Base-by-base conservation (phyloP, 35 echinoderm and acorn worm genomes). In the Heliocidaris tuberculata region DNA sequence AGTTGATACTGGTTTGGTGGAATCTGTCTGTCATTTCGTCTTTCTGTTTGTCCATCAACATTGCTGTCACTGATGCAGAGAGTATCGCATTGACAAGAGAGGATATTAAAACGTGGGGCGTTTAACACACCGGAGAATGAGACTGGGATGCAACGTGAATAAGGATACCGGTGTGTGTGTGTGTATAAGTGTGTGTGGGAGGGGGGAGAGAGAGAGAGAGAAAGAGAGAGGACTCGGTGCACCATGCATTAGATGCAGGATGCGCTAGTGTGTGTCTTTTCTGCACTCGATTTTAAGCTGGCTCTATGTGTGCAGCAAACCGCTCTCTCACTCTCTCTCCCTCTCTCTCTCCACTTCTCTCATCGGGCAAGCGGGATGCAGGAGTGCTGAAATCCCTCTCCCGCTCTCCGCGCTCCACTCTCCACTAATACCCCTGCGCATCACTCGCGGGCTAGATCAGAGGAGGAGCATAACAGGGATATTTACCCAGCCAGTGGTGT, bases 1-100 rank as follows among this genome's bases (percentile, higher is more conserved):
- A 89, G 31, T 32, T 47, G 87, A 89, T 89, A 89, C 31, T 24
- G 31, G 13, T 24, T 4, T 89, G 31, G 87, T 21, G 31, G 31
- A 48, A 48, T 89, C 87, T 13, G 7, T 89, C 87, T 89, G 31
- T 89, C 87, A n/a, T 32, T 89, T 30, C 32, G 87, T 89, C 47
- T 47, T 48, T 89, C 31, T 32, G 87, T 89, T 47, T 48, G 87
- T 89, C 87, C 31, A 89, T 89, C 87, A 89, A 32, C 47, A 48
- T 48, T 48, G 87, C 47, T 13, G 32, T 48, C 47, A 48, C 47
- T 48, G 87, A 89, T 89, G 87, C 87, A 48, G 31, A 89, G 87
- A 48, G 87, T 89, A 89, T 89, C 87, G 87, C 87, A 89, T 89
- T 89, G 87, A 89, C 87, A 89, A 89, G 87, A 30, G 87, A 89